Percentiles rank a stretch among this genome's conserved stretches.
phyloP scores from a whole-genome alignment of 2,888 invertebrate genomes.

The Rhopalosiphum nymphaeae region DNA sequence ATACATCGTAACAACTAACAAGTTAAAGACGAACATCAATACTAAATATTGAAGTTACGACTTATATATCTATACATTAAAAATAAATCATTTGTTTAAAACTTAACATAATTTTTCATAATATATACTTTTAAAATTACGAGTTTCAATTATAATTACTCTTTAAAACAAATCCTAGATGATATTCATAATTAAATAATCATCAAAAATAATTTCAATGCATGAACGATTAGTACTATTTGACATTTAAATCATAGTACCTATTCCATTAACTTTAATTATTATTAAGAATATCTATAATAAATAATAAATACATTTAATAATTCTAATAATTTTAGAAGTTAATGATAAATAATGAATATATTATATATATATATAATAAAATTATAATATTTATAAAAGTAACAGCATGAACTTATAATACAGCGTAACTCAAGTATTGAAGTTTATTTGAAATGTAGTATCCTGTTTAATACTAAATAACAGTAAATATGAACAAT shows the following conservation, averaged over 20 bases:
- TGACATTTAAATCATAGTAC: neutral
- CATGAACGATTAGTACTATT: neutral
- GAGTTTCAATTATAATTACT: neutral
- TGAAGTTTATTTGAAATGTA: neutral
- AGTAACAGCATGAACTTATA: neutral
- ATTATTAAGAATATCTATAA: neutral
- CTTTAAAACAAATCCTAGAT: neutral
- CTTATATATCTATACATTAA: neutral
- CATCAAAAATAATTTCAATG: neutral
- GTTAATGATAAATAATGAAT: neutral
- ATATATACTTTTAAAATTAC: neutral
- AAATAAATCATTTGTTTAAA: neutral
- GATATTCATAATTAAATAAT: neutral
- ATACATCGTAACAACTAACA: neutral
- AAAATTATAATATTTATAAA: neutral
- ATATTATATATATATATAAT: neutral
- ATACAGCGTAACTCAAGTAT: neutral
- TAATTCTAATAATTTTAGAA: neutral
- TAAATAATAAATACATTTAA: neutral
- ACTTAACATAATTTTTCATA: neutral
- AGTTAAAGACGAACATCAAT: neutral
- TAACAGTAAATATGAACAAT: neutral
- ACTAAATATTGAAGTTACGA: neutral
- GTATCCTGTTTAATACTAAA: neutral
- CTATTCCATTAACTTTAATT: neutral